phyloP scores from a whole-genome alignment of 1,140 invertebrate species.

The Bombus sylvicola region DNA sequence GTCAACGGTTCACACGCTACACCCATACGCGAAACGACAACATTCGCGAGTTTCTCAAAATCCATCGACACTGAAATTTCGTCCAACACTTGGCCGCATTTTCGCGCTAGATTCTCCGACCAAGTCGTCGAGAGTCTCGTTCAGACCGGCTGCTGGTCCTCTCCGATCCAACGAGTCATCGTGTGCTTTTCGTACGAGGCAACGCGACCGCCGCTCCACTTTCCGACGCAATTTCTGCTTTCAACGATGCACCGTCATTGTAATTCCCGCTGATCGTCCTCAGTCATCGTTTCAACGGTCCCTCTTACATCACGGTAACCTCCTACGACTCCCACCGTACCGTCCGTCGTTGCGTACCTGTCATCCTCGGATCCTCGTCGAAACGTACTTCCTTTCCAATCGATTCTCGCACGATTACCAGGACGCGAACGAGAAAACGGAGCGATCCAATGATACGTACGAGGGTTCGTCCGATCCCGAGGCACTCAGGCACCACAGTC shows the following conservation, averaged over 20 bases:
- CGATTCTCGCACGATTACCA: background rate
- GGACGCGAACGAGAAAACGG: background rate
- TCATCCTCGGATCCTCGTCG: background rate
- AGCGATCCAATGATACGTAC: background rate
- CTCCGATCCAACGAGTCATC: conserved; percentile 1
- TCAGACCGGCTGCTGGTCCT: background rate
- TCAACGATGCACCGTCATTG: conserved; percentile 42
- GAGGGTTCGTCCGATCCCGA: background rate
- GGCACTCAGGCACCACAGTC: background rate
- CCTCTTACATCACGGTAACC: conserved; percentile 17
- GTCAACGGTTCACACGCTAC: background rate
- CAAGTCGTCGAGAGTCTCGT: background rate
- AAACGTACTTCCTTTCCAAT: background rate
- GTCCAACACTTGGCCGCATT: background rate
- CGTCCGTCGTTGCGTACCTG: background rate
- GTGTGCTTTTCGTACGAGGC: background rate
- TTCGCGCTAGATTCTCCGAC: background rate
- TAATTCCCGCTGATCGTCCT: conserved; percentile 6
- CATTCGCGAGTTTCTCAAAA: background rate
- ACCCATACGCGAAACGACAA: no score
- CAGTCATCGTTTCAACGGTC: conserved; percentile 22
- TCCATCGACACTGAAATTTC: background rate
- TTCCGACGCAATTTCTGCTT: background rate
- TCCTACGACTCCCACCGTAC: background rate
- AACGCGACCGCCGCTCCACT: background rate